Base-by-base conservation (phyloP, 1,140 invertebrate species). In the Cryptotermes secundus region DNA sequence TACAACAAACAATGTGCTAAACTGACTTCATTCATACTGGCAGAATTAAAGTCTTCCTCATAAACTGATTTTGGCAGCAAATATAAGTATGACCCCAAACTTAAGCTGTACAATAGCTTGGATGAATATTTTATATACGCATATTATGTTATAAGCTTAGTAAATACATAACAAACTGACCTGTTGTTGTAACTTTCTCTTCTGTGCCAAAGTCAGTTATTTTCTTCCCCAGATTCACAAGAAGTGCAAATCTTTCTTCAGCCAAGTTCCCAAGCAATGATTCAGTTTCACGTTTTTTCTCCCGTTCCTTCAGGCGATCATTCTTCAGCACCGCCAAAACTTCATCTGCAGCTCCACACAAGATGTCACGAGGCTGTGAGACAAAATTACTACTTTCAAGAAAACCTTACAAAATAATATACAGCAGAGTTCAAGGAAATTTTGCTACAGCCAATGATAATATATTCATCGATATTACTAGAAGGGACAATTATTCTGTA, bases 271-370 rank as follows among this genome's bases (percentile, higher is more conserved):
- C 97, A 6, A 99, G 90, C 35, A 99, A 90, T 59, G 92, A 90
- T 91, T 99, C 97, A 6, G 97, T 96, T 90, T 99, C 98, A 83
- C 93, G 95, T 89, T 99, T 99, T 87, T 96, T 96, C 84, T 99
- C 98, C 84, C 95, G 96, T 87, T 99, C 97, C 90, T 97, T 98
- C 59, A 99, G 90, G 86, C 95, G 94, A 85, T 99, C 98, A 91
- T 98, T 99, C 90, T 99, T 99, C 6, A 99, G 90, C 3, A 98
- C 96, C 4, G 96, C 92, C 22, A 99, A 90, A 38, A 99, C 97
- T 93, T 99, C 99, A 92, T 99, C 99, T 36, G 98, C 99, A 81
- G 99, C 98, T 81, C 98, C 99, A 90, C 98, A 99, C 10, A 99
- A 89, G 87, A 99, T 96, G 90, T 99, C 98, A 83, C 97, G 91